Conservation (phyloP, 2,888 invertebrate genomes). For the Tetropium fuscum region DNA sequence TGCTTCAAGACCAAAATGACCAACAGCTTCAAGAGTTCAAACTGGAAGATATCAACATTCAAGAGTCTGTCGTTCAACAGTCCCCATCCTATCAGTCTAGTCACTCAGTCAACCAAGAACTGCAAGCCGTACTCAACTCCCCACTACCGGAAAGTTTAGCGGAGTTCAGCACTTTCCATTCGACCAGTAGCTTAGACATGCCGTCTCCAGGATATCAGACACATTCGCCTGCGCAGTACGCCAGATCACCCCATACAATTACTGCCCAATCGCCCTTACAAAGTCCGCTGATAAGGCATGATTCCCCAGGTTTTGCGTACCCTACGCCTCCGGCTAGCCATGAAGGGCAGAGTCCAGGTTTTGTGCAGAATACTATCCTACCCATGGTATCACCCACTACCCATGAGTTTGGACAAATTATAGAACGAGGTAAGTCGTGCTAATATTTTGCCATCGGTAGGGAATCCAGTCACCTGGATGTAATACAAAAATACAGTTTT, state of each 20-base stretch:
- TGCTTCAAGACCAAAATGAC: slow-evolving; percentile 74
- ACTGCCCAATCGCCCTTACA: slow-evolving; percentile 73
- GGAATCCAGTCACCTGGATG: too few relatives aligned
- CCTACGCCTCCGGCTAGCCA: slow-evolving; percentile 92
- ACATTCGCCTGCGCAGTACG: slow-evolving; percentile 63
- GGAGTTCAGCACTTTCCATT: slow-evolving; percentile 85
- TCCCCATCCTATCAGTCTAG: slow-evolving; percentile 66
- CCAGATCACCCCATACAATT: slow-evolving; percentile 63
- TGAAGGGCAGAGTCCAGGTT: slow-evolving; percentile 79
- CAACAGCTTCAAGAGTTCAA: slow-evolving; percentile 75
- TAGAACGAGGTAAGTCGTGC: slow-evolving; percentile 56
- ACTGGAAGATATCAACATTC: slow-evolving; percentile 73
- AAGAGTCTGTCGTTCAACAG: slow-evolving; percentile 66
- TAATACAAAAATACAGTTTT: too few relatives aligned
- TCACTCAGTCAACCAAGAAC: slow-evolving; percentile 76
- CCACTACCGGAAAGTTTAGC: slow-evolving; percentile 84
- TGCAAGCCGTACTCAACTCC: slow-evolving; percentile 82
- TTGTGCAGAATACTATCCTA: slow-evolving; percentile 62
- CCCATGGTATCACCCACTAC: slow-evolving; percentile 65
- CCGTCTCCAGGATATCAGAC: slow-evolving; percentile 65
- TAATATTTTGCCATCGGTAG: not conserved
- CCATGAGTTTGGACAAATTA: slow-evolving; percentile 61
- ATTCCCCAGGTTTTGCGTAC: slow-evolving; percentile 83
- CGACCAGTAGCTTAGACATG: slow-evolving; percentile 62
- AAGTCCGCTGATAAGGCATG: slow-evolving; percentile 72